Percentiles rank a stretch among this genome's conserved stretches.
phyloP scores from a whole-genome alignment of 2,797 vertebrate genomes.

The Vipera latastei region DNA sequence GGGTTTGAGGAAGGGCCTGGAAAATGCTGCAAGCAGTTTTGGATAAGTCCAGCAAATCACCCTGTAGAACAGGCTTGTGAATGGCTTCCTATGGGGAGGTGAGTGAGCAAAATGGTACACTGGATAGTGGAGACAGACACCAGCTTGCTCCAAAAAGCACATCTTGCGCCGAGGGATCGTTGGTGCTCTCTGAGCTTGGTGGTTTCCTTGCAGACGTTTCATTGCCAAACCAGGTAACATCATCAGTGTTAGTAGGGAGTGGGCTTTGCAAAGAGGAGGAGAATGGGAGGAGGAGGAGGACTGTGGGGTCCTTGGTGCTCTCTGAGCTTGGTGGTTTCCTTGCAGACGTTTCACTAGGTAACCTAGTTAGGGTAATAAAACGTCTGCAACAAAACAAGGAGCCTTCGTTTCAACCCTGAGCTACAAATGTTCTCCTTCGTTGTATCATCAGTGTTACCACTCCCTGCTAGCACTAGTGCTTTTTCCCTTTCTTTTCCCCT shows the following conservation, averaged over 20 bases:
- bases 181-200: not conserved
- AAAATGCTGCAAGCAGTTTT: not conserved
- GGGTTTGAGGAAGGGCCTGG: not conserved
- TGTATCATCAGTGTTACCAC: not conserved
- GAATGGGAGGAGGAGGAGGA: no score
- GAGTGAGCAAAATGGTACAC: not conserved
- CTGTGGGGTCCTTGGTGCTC: no score
- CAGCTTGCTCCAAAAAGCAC: not conserved
- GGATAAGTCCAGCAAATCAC: not conserved
- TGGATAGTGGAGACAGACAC: no score
- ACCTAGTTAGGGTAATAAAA: no score
- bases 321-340: no score
- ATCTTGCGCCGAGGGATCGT: no score
- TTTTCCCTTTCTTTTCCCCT: no score
- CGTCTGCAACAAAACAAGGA: no score
- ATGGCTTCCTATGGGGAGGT: not conserved
- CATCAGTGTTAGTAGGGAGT: not conserved
- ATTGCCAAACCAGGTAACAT: not conserved
- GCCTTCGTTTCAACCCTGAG: no score
- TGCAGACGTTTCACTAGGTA: no score
- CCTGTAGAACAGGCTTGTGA: not conserved
- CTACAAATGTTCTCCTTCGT: no score
- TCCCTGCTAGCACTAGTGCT: not conserved
- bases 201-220: not conserved
- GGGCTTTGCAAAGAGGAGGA: not conserved